Percentiles rank a stretch among this genome's conserved stretches.
These are phyloP conservation scores for Limnephilus rhombicus DNA, from an alignment of 2,888 invertebrate genomes.

Conservation along the genomic window DNA sequence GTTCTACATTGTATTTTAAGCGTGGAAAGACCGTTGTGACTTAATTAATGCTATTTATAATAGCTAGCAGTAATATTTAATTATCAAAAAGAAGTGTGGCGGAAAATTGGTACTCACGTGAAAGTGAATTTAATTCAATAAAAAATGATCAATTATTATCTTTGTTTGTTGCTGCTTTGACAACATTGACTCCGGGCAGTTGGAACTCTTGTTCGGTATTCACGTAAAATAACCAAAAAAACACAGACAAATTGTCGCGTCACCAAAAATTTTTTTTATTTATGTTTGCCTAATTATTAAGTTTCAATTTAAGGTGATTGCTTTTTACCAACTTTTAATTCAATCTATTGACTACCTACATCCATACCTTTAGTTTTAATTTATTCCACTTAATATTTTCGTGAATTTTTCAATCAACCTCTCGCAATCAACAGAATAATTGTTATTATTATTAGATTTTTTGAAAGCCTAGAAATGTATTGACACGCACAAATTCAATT, in stretches of 20 bases:
- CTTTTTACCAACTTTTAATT: background rate
- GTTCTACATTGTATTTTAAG: background rate
- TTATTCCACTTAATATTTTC: background rate
- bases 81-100: too few relatives aligned
- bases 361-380: background rate
- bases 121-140: too few relatives aligned
- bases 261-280: too few relatives aligned
- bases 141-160: too few relatives aligned
- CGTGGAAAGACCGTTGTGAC: background rate
- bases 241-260: too few relatives aligned
- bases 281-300: background rate
- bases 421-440: background rate
- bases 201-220: too few relatives aligned
- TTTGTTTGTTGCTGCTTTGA: too few relatives aligned
- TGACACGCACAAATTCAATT: conserved; percentile 47
- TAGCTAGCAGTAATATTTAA: too few relatives aligned
- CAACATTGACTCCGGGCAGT: too few relatives aligned
- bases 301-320: background rate
- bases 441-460: background rate
- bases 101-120: too few relatives aligned
- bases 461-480: background rate
- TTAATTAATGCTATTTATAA: background rate
- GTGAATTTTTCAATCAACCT: background rate
- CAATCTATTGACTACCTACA: background rate
- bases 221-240: too few relatives aligned